Base-by-base conservation (phyloP, 2,113 vertebrate species). In the Nycticorax nycticorax region DNA sequence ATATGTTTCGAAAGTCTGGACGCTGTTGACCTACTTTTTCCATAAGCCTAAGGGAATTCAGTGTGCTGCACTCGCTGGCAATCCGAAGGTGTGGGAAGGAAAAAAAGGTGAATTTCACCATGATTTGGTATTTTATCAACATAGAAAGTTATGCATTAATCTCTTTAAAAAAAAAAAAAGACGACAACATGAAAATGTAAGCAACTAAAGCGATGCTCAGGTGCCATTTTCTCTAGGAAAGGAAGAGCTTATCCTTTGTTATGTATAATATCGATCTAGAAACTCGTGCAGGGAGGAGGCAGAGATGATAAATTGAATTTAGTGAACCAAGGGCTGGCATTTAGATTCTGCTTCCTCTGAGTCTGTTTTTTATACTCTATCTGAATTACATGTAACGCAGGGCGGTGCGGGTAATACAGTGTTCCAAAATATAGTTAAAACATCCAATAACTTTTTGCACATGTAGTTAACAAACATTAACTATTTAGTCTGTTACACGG, bases 11-110 rank as follows among this genome's bases (percentile, higher is more conserved):
- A 24, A 93, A 80, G 60, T 33, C 86, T 89, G 86, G 92, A 52
- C 43, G 3, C 86, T 60, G n/a, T 7, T 86, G 96, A 93, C 96
- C 95, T 97, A 89, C 77, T 92, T 95, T 81, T 77, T 89, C 48
- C 48, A n/a, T 1, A 3, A 79, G 92, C 96, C 87, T 79, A 12
- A 85, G 92, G 94, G 95, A 89, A 85, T 82, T 78, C 11, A 7
- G 50, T 72, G 91, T 85, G 72, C 88, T 64, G 86, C 57, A 32
- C 53, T 89, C 9, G 3, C 19, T 80, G 60, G 72, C 64, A 60
- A 7, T 14, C 32, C 43, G 55, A 90, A 78, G 39, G 48, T 53
- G 19, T 14, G 23, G 39, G 43, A 71, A 72, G 37, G 64, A 43
- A 53, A 68, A 60, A 93, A 88, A 53, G 7, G 9, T 45, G 80